Percentiles rank a stretch among this genome's conserved stretches.
phyloP scores from a whole-genome alignment of 2,888 invertebrate genomes.

The Microctonus hyperodae region DNA sequence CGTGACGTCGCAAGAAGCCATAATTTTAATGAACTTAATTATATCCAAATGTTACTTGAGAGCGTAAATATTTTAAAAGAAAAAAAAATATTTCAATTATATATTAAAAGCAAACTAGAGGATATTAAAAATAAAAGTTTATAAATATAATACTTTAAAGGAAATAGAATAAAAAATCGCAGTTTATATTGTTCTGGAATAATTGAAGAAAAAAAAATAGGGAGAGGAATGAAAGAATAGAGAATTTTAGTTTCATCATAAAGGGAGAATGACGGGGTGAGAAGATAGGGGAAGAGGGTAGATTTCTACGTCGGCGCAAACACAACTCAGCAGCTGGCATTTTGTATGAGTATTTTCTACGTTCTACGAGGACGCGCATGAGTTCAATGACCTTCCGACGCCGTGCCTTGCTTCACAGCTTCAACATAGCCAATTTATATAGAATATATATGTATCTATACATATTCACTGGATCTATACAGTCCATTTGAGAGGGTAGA shows the following conservation, averaged over 20 bases:
- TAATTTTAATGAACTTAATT: neutral
- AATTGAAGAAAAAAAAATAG: neutral
- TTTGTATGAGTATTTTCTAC: constrained; percentile 40
- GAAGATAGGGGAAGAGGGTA: constrained; percentile 14
- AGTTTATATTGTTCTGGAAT: neutral
- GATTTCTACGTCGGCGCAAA: constrained; percentile 30
- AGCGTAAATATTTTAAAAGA: neutral
- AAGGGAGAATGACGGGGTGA: neutral
- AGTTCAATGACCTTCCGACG: constrained; percentile 51
- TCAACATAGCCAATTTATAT: constrained; percentile 35
- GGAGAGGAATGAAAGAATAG: neutral
- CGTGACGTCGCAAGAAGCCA: neutral
- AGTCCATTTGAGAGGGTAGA: constrained; percentile 20
- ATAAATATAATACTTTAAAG: neutral
- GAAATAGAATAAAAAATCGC: neutral
- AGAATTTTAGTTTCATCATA: neutral
- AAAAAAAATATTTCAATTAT: neutral
- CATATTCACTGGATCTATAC: constrained; percentile 34
- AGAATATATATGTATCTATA: constrained; percentile 17
- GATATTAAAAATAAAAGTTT: neutral
- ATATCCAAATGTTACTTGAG: neutral
- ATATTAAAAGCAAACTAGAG: neutral
- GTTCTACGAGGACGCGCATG: constrained; percentile 35
- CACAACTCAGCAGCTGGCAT: constrained; percentile 39
- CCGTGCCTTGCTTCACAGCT: constrained; percentile 48